phyloP scores from a whole-genome alignment of 2,888 invertebrate species.

The Pandemis cinnamomeana region DNA sequence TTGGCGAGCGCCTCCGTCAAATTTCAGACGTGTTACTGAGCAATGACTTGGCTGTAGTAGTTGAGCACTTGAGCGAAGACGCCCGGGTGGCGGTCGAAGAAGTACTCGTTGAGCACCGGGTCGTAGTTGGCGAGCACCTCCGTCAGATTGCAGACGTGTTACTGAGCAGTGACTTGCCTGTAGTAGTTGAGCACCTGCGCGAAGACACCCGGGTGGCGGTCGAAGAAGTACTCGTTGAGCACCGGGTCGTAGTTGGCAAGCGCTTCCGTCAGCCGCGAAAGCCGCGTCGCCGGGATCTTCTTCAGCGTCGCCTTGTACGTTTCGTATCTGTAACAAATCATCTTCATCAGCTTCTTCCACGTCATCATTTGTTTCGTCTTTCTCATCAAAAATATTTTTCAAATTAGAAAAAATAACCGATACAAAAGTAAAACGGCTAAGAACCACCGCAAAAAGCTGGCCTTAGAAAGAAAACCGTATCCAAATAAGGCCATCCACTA shows the following conservation, averaged over 20 bases:
- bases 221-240: constrained; percentile 94
- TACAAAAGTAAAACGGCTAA: too few species aligned
- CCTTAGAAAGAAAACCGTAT: too few species aligned
- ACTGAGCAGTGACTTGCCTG: constrained; percentile 74
- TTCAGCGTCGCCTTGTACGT: constrained; percentile 93
- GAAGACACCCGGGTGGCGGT: constrained; percentile 94
- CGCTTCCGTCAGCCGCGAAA: constrained; percentile 92
- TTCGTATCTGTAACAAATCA: constrained; percentile 81
- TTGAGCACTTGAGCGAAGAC: constrained; percentile 95
- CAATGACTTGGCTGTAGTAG: constrained; percentile 89
- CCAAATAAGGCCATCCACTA: too few species aligned
- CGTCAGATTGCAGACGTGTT: constrained; percentile 77
- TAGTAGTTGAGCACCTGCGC: constrained; percentile 95
- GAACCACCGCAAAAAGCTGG: too few species aligned
- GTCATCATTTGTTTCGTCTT: too few species aligned
- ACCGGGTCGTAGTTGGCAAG: constrained; percentile 95
- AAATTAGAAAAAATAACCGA: too few species aligned
- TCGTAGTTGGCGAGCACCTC: constrained; percentile 96
- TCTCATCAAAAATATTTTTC: too few species aligned
- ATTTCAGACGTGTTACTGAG: neutral
- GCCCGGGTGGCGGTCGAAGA: constrained; percentile 92
- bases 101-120: constrained; percentile 94
- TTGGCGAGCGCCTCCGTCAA: constrained; percentile 94
- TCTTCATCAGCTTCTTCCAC: neutral
- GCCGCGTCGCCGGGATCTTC: constrained; percentile 94